A percentile compares a stretch with the other conserved stretches of the same genome.
Evolutionary conservation across 2,797 vertebrate species (phyloP).

Genomic region (Sarcoramphus papa): DNA sequence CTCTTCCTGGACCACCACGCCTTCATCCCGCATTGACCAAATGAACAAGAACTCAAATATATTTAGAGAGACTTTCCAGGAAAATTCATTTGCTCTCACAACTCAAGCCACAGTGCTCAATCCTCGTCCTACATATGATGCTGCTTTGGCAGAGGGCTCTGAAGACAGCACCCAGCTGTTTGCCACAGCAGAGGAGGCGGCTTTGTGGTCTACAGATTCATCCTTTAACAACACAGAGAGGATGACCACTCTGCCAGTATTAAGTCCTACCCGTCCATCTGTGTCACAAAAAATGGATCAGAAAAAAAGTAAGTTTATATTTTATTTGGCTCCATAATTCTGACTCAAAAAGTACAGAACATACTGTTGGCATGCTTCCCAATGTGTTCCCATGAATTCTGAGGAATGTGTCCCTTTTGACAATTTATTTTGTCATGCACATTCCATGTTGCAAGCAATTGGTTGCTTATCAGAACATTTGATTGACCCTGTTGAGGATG

Average conservation of each 20-base stretch:
- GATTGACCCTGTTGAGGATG: neutral
- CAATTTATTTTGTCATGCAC: neutral
- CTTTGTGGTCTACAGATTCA: neutral
- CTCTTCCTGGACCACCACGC: conserved; percentile 32
- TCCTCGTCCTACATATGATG: neutral
- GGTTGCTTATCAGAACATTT: neutral
- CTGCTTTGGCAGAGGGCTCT: neutral
- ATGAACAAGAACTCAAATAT: conserved; percentile 52
- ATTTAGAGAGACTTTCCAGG: conserved; percentile 7
- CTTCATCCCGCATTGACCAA: conserved; percentile 42
- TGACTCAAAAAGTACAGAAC: neutral
- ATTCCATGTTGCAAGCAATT: neutral
- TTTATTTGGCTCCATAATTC: neutral
- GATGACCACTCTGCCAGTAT: conserved; percentile 10
- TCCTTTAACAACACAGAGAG: neutral
- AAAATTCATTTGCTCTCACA: neutral
- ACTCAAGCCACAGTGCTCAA: conserved; percentile 16
- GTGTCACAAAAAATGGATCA: neutral
- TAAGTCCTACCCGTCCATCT: neutral
- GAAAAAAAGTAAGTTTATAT: conserved; percentile 58
- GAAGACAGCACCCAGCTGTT: neutral
- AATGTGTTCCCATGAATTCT: neutral
- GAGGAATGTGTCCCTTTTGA: neutral
- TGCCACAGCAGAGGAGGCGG: neutral
- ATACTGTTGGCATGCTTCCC: neutral